Evolutionary conservation across 2,113 vertebrate species (phyloP).

Genomic region (Rhinichthys klamathensis): DNA sequence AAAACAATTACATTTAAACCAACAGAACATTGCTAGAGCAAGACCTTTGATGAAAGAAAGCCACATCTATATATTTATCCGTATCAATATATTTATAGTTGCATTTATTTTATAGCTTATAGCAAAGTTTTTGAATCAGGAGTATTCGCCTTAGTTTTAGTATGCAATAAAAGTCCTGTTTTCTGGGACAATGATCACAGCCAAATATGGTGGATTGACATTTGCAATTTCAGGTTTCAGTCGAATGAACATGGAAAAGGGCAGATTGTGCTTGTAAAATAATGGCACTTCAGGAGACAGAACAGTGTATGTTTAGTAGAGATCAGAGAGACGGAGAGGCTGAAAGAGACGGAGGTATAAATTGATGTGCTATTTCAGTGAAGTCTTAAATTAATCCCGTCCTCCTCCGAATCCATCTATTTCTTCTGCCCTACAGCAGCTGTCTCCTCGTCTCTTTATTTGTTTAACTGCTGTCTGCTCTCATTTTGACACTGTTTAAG

Average conservation of each 20-base stretch:
- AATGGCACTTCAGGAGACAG: neutral
- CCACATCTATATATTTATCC: neutral
- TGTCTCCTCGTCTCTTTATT: conserved; percentile 15
- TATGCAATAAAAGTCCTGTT: neutral
- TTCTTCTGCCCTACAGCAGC: conserved; percentile 27
- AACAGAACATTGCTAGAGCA: neutral
- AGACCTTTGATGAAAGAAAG: neutral
- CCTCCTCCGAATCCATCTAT: neutral
- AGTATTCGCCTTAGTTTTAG: neutral
- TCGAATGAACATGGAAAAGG: conserved; percentile 22
- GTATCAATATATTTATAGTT: neutral
- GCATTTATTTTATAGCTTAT: neutral
- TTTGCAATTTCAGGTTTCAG: conserved; percentile 39
- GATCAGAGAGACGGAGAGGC: conserved; percentile 12
- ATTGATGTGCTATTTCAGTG: conserved; percentile 44
- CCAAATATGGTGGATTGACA: conserved; percentile 26
- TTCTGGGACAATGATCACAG: conserved; percentile 6
- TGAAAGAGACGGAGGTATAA: conserved; percentile 18
- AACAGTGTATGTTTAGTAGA: neutral
- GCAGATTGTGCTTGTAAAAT: conserved; percentile 15
- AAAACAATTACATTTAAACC: neutral
- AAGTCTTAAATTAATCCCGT: conserved; percentile 40
- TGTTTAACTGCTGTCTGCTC: conserved; percentile 27
- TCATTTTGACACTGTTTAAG: conserved; percentile 11
- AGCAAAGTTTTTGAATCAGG: neutral